Evolutionary conservation across 2,797 vertebrate genomes (phyloP).

Genomic region (Smutsia gigantea): DNA sequence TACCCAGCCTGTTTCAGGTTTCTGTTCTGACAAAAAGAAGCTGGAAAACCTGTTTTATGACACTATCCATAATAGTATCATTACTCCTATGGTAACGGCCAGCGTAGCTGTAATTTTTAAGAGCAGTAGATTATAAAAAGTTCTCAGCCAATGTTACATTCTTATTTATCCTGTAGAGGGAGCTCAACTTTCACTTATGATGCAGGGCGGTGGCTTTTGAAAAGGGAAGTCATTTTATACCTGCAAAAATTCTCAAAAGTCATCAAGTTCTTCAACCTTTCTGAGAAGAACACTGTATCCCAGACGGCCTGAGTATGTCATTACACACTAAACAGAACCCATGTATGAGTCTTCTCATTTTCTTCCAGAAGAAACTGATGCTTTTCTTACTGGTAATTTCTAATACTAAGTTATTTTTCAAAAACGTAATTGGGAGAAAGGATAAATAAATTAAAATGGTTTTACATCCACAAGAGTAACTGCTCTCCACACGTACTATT

Average conservation of each 20-base stretch:
- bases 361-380: neutral
- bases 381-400: neutral
- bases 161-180: neutral
- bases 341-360: neutral
- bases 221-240: neutral
- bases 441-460: neutral
- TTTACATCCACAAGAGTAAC: neutral
- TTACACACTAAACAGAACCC: neutral
- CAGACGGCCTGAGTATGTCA: neutral
- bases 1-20: accelerated
- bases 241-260: slow-evolving; percentile 15
- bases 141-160: neutral
- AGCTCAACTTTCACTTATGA: neutral
- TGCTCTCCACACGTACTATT: neutral
- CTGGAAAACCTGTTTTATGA: neutral
- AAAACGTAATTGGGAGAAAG: neutral
- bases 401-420: neutral
- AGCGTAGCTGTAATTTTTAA: neutral
- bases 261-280: neutral
- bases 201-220: neutral
- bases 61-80: neutral
- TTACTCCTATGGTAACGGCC: neutral
- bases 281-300: neutral
- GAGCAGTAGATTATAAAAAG: neutral
- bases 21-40: neutral